Conservation (phyloP, 2,113 vertebrate genomes). For the Mandrillus leucophaeus region DNA sequence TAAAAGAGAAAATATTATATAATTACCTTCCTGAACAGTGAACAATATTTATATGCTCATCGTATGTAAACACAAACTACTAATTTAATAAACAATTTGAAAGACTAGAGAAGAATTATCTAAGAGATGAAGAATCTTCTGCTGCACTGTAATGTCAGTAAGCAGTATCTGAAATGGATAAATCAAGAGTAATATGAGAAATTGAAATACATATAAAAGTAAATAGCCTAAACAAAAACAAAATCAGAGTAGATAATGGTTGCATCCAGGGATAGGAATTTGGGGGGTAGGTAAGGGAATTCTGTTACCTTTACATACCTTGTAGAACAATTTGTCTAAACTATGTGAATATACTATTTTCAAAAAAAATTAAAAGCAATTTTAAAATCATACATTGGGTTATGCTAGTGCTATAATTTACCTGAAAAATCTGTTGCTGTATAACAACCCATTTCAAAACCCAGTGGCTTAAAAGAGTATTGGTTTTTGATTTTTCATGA, state of each 20-base stretch:
- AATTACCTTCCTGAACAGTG: background rate
- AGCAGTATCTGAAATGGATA: background rate
- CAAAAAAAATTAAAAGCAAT: constrained; percentile 21
- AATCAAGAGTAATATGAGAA: background rate
- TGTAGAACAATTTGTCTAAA: background rate
- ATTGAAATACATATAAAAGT: background rate
- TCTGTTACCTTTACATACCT: background rate
- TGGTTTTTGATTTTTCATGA: background rate
- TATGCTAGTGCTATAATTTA: background rate
- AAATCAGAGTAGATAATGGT: background rate
- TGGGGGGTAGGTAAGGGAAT: background rate
- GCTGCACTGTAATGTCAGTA: background rate
- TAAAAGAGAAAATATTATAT: background rate
- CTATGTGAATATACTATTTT: background rate
- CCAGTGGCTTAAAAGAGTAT: background rate
- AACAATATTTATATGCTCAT: background rate
- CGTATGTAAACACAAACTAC: background rate
- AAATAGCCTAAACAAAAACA: background rate
- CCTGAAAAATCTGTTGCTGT: background rate
- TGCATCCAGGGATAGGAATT: background rate
- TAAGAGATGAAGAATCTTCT: background rate
- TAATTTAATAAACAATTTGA: background rate
- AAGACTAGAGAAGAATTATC: background rate
- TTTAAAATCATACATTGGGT: background rate
- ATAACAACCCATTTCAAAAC: background rate